A percentile compares a stretch with the other conserved stretches of the same genome.
Conservation (phyloP, 2,113 vertebrate genomes). For the Peromyscus californicus region DNA sequence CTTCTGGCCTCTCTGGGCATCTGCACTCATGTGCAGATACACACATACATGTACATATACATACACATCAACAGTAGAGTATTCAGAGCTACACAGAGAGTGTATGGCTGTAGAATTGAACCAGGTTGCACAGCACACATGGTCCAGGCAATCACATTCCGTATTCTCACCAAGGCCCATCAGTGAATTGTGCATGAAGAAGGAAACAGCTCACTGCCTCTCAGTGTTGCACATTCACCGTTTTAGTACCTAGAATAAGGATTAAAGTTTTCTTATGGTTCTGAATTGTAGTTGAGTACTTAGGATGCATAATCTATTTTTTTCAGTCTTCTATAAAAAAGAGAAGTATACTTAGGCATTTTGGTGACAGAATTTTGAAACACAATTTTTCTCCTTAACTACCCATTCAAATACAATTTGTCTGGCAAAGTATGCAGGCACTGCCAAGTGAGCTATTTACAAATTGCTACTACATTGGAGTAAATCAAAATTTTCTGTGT, state of each 20-base stretch:
- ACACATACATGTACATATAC: neutral
- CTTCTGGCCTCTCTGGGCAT: neutral
- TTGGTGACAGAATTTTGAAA: neutral
- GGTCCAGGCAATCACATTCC: neutral
- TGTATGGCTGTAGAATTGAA: neutral
- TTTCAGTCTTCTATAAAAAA: slow-evolving; percentile 7
- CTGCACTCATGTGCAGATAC: neutral
- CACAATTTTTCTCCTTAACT: slow-evolving; percentile 13
- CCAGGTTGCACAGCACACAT: neutral
- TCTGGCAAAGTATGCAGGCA: neutral
- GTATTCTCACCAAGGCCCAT: neutral
- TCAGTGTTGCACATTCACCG: neutral
- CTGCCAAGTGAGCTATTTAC: neutral
- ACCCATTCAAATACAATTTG: slow-evolving; percentile 20
- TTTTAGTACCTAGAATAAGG: slow-evolving; percentile 3
- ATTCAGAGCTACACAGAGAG: neutral
- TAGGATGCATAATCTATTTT: neutral
- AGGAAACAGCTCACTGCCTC: neutral
- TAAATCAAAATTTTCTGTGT: slow-evolving; percentile 24
- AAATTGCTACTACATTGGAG: slow-evolving; percentile 18
- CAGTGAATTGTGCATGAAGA: neutral
- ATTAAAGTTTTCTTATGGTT: slow-evolving; percentile 8
- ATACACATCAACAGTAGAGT: neutral
- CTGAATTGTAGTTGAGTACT: neutral
- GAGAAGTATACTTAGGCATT: slow-evolving; percentile 10